These are phyloP conservation scores for Mobula hypostoma DNA, from an alignment of 2,113 vertebrate species.

Conservation along the genomic window DNA sequence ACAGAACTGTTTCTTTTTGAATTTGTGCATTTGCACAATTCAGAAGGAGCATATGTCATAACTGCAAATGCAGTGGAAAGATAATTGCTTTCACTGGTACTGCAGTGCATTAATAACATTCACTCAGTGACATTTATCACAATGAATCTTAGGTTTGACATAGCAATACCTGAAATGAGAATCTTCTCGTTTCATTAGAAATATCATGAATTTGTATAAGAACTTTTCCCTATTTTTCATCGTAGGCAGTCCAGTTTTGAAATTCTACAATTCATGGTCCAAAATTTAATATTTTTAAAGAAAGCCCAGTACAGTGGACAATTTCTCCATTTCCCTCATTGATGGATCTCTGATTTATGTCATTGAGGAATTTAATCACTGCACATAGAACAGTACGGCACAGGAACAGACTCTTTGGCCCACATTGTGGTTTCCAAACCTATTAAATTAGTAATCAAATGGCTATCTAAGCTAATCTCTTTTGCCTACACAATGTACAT, in stretches of 20 bases:
- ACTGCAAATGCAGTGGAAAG: neutral
- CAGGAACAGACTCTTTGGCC: no score
- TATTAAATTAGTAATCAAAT: no score
- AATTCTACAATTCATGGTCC: neutral
- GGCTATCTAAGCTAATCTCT: no score
- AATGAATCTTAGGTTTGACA: neutral
- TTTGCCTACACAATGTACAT: no score
- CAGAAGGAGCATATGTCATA: neutral
- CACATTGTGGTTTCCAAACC: no score
- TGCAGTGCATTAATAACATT: neutral
- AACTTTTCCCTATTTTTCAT: neutral
- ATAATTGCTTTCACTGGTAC: neutral
- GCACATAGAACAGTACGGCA: no score
- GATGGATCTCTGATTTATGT: neutral
- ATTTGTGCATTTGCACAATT: neutral
- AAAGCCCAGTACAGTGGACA: neutral
- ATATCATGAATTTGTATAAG: neutral
- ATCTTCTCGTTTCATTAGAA: neutral
- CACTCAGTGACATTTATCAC: neutral
- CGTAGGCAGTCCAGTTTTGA: neutral
- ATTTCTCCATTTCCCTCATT: neutral
- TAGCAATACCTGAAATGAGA: neutral
- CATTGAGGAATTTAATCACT: neutral
- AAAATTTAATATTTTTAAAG: neutral
- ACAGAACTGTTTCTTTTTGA: neutral